Percentiles rank a stretch among this genome's conserved stretches.
Evolutionary conservation across 1,140 invertebrate genomes (phyloP).

Genomic region (Heliconius eleuchia): DNA sequence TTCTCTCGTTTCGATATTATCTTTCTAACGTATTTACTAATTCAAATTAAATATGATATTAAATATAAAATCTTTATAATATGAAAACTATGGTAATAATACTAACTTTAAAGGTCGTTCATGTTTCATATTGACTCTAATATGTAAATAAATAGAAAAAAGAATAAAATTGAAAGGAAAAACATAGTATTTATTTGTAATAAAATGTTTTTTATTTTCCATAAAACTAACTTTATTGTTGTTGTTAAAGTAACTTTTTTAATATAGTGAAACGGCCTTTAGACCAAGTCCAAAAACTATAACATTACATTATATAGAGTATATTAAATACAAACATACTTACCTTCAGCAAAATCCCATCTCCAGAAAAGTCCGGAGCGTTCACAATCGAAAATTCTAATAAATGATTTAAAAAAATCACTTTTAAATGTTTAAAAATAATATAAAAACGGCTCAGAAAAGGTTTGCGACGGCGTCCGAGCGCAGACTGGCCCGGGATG

Average conservation of each 20-base stretch:
- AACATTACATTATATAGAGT: background rate
- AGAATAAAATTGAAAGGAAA: background rate
- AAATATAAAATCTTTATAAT: background rate
- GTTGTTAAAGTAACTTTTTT: background rate
- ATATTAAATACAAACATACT: slow-evolving; percentile 36
- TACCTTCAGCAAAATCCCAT: slow-evolving; percentile 64
- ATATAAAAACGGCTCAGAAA: slow-evolving; percentile 49
- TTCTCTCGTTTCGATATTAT: background rate
- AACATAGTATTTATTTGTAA: background rate
- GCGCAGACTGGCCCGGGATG: slow-evolving; percentile 59
- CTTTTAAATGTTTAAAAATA: slow-evolving; percentile 49
- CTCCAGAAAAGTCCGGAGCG: slow-evolving; percentile 59
- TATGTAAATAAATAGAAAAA: background rate
- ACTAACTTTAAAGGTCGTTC: background rate
- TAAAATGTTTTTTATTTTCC: background rate
- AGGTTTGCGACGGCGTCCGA: slow-evolving; percentile 45
- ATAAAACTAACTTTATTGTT: background rate
- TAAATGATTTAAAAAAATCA: slow-evolving; percentile 47
- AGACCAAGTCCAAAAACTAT: background rate
- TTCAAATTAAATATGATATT: background rate
- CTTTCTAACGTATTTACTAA: slow-evolving; percentile 10
- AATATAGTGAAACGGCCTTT: background rate
- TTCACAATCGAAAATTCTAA: slow-evolving; percentile 41
- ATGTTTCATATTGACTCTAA: background rate
- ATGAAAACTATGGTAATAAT: background rate